Percentiles rank a stretch among this genome's conserved stretches.
These are phyloP conservation scores for Leptogaster cylindrica DNA, from an alignment of 2,888 invertebrate species.

Conservation along the genomic window DNA sequence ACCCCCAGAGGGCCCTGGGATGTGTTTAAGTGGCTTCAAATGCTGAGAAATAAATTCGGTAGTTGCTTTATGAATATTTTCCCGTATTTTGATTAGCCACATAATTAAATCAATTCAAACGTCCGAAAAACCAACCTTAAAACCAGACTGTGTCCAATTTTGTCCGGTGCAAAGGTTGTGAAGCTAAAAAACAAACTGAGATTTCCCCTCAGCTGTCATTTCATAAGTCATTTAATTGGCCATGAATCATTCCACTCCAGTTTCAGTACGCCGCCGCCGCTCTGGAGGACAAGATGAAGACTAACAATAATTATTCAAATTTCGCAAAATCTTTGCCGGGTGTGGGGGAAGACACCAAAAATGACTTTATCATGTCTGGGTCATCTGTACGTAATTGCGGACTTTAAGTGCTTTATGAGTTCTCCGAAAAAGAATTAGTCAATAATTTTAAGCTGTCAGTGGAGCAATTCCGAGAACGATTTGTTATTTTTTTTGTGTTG, in stretches of 20 bases:
- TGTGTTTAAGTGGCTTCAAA: too few species aligned
- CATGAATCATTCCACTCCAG: neutral
- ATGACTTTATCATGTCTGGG: constrained; percentile 18
- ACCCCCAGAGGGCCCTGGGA: too few species aligned
- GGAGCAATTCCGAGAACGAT: too few species aligned
- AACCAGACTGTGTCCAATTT: too few species aligned
- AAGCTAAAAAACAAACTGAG: neutral
- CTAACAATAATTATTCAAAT: constrained; percentile 12
- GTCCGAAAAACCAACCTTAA: too few species aligned
- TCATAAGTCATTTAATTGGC: constrained; percentile 7
- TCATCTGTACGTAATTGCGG: constrained; percentile 20
- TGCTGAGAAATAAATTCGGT: too few species aligned
- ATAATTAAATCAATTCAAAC: too few species aligned
- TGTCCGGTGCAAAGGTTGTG: neutral
- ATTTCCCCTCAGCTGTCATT: neutral
- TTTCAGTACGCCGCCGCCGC: neutral
- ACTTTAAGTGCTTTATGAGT: constrained; percentile 24
- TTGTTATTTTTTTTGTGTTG: too few species aligned
- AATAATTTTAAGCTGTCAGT: too few species aligned
- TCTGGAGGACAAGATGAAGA: too few species aligned
- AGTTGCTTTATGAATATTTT: too few species aligned
- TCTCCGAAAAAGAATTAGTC: constrained; percentile 10
- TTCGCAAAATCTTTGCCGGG: neutral
- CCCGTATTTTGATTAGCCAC: too few species aligned
- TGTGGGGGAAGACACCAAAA: constrained; percentile 5